Percentiles rank a stretch among this genome's conserved stretches.
Evolutionary conservation across 2,113 vertebrate species (phyloP).

Genomic region (Dipodomys ordii): DNA sequence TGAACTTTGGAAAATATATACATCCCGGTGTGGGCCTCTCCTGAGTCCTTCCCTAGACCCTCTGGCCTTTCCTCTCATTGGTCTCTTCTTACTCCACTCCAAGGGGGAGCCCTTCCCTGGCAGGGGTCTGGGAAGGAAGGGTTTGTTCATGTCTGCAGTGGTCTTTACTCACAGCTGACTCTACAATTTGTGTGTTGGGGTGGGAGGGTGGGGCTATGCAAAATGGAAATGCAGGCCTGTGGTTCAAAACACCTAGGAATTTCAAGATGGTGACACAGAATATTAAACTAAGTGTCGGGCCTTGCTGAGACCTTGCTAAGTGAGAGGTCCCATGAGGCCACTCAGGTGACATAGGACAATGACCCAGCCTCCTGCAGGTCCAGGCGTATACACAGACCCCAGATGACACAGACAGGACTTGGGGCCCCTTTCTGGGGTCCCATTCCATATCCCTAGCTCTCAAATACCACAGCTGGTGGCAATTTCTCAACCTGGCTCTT

Average conservation of each 20-base stretch:
- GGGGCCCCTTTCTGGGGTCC: conserved; percentile 25
- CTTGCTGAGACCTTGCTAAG: not conserved
- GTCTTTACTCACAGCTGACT: not conserved
- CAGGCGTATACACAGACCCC: not conserved
- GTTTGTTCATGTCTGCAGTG: not conserved
- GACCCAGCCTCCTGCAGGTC: not conserved
- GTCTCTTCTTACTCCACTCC: not conserved
- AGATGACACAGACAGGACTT: not conserved
- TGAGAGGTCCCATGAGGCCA: not conserved
- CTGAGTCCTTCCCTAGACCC: not conserved
- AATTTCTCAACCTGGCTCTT: conserved; percentile 56
- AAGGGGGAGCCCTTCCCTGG: not conserved
- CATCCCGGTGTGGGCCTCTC: conserved; percentile 59
- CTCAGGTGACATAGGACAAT: no score
- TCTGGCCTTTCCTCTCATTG: conserved; percentile 37
- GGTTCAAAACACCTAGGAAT: not conserved
- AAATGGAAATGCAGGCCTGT: not conserved
- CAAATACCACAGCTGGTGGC: conserved; percentile 56
- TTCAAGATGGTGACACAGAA: not conserved
- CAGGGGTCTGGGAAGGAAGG: not conserved
- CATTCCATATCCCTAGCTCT: not conserved
- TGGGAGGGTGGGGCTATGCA: not conserved
- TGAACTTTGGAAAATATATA: conserved; percentile 75
- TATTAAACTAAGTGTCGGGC: not conserved
- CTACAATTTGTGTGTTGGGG: not conserved